phyloP scores from a whole-genome alignment of 2,797 vertebrate genomes.

The Macropus fuliginosus region DNA sequence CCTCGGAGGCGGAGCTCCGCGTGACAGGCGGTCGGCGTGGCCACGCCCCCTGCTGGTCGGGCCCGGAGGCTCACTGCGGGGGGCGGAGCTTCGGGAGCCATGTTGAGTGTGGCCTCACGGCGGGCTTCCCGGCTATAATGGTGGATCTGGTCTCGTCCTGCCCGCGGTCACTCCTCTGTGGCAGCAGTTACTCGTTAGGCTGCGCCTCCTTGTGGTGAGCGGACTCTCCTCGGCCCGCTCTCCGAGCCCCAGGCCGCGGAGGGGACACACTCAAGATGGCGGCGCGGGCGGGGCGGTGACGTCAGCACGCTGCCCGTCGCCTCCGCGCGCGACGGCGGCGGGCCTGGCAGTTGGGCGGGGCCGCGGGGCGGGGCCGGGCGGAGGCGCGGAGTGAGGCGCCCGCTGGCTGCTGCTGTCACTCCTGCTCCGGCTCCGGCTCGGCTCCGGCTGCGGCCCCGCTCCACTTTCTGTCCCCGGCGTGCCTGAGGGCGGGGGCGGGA shows the following conservation, averaged over 20 bases:
- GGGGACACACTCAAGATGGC: slow-evolving; percentile 66
- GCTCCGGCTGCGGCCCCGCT: slow-evolving; percentile 82
- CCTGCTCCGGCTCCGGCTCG: slow-evolving; percentile 54
- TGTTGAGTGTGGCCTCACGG: slow-evolving; percentile 81
- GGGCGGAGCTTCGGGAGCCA: slow-evolving; percentile 68
- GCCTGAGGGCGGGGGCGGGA: slow-evolving; percentile 69
- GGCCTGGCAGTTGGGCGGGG: slow-evolving; percentile 33
- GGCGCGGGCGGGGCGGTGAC: slow-evolving; percentile 76
- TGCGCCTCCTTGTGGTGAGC: background rate
- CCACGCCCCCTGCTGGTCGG: background rate
- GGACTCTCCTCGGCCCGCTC: background rate
- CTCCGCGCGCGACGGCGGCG: slow-evolving; percentile 19
- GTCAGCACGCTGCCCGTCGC: slow-evolving; percentile 79
- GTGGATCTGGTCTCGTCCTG: background rate
- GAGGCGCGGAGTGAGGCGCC: slow-evolving; percentile 30
- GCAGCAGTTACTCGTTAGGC: background rate
- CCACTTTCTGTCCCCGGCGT: slow-evolving; percentile 76
- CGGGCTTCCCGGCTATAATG: background rate
- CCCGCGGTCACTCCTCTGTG: background rate
- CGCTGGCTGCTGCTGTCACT: slow-evolving; percentile 54
- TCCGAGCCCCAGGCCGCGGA: background rate
- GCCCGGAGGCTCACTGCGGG: background rate
- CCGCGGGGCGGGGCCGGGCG: background rate
- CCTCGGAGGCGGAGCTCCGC: background rate
- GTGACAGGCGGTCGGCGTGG: background rate